phyloP scores from a whole-genome alignment of 2,888 invertebrate species.

The Pediacus dermestoides region DNA sequence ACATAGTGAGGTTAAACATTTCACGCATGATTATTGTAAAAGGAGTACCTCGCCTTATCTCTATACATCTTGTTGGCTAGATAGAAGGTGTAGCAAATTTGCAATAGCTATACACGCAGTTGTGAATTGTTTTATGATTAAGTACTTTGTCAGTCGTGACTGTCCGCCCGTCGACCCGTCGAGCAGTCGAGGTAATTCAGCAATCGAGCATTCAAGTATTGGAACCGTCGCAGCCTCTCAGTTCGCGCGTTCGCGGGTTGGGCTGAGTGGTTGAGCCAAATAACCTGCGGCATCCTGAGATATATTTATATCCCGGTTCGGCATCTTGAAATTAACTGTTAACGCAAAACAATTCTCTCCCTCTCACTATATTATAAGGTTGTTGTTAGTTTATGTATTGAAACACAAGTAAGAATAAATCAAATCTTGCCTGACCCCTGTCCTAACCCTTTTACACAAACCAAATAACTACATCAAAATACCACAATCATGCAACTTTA shows the following conservation, averaged over 20 bases:
- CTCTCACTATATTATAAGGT: constrained; percentile 17
- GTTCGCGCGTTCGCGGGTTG: constrained; percentile 17
- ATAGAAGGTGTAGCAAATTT: constrained; percentile 28
- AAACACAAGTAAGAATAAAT: constrained; percentile 24
- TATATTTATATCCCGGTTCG: constrained; percentile 37
- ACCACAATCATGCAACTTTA: constrained; percentile 1
- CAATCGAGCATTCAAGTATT: too few relatives aligned
- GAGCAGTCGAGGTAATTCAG: too few relatives aligned
- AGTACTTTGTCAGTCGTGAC: constrained; percentile 41
- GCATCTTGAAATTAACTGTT: constrained; percentile 31
- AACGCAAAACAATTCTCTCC: constrained; percentile 18
- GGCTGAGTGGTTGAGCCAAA: constrained; percentile 32
- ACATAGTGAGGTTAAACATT: constrained; percentile 14
- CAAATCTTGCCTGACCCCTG: constrained; percentile 16
- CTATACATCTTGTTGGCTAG: constrained; percentile 20
- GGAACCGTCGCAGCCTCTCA: constrained; percentile 6
- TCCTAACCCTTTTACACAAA: constrained; percentile 12
- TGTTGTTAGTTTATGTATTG: constrained; percentile 23
- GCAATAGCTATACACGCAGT: constrained; percentile 26
- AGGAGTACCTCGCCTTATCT: constrained; percentile 25
- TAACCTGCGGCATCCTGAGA: constrained; percentile 34
- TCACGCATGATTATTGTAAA: constrained; percentile 26
- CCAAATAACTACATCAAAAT: constrained; percentile 4
- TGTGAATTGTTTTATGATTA: constrained; percentile 42
- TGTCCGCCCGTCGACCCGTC: constrained; percentile 26